Conservation (phyloP, 2,888 invertebrate species). For the Pyrrhosoma nymphula region DNA sequence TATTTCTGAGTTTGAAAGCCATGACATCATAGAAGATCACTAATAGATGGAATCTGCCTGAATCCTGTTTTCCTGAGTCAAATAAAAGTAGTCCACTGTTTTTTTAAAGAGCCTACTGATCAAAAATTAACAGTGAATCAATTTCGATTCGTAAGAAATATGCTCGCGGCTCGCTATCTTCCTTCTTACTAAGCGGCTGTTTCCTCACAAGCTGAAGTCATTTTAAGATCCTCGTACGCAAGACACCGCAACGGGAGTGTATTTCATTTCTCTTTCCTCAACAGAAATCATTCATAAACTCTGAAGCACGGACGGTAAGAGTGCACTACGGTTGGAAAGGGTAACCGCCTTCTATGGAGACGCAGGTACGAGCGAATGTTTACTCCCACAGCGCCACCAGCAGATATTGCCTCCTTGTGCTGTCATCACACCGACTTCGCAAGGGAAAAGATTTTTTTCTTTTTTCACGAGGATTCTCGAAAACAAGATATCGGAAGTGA, state of each 20-base stretch:
- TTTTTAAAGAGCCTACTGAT: too few species aligned
- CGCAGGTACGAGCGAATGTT: background rate
- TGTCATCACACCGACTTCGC: slow-evolving; percentile 15
- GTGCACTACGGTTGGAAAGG: background rate
- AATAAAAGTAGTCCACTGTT: too few species aligned
- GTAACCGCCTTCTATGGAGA: background rate
- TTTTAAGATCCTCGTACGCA: background rate
- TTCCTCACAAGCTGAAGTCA: background rate
- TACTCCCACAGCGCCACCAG: background rate
- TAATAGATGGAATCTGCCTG: too few species aligned
- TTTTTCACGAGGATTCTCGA: background rate
- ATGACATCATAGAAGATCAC: too few species aligned
- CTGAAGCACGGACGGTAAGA: background rate
- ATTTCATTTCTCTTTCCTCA: background rate
- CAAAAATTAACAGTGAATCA: too few species aligned
- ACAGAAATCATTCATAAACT: background rate
- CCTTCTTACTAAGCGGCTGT: background rate
- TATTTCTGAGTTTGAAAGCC: too few species aligned
- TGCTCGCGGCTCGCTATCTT: background rate
- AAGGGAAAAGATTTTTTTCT: background rate
- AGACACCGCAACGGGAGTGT: background rate
- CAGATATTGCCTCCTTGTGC: slow-evolving; percentile 16
- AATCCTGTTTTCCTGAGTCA: too few species aligned
- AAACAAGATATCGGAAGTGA: slow-evolving; percentile 30
- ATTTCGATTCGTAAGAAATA: too few species aligned